Conservation (phyloP, 2,113 vertebrate genomes). For the human region DNA sequence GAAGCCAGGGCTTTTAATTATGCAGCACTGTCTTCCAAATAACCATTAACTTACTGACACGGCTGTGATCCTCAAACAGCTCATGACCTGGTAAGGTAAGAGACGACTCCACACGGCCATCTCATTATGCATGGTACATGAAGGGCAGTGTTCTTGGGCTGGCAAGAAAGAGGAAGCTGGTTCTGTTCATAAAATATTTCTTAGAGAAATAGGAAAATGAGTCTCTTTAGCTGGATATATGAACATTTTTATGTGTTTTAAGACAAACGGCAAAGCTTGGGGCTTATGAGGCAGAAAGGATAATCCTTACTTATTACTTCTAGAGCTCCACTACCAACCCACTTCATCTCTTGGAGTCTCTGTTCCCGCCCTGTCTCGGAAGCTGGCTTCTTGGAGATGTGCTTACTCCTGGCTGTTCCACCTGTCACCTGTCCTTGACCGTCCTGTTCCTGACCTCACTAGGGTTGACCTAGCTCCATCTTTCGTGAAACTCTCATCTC, state of each 20-base stretch:
- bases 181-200: background rate
- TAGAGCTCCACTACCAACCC: background rate
- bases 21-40: background rate
- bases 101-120: background rate
- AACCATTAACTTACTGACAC: background rate
- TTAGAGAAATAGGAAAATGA: background rate
- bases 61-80: background rate
- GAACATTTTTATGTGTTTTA: background rate
- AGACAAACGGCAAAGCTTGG: background rate
- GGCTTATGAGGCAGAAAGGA: background rate
- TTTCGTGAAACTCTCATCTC: background rate
- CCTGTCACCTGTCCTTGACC: background rate
- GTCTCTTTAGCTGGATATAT: background rate
- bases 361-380: accelerated
- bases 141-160: background rate
- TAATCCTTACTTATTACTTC: background rate
- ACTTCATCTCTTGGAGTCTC: background rate
- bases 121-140: accelerated
- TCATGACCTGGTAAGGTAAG: too few relatives aligned
- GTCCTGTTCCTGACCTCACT: background rate
- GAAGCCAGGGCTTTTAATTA: background rate
- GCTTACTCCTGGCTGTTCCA: background rate
- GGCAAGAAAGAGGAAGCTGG: background rate
- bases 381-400: background rate
- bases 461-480: background rate